Evolutionary conservation across 2,888 invertebrate species (phyloP), one percentile per base, ranked within the genome.

Genomic region (Tipula confusa): DNA sequence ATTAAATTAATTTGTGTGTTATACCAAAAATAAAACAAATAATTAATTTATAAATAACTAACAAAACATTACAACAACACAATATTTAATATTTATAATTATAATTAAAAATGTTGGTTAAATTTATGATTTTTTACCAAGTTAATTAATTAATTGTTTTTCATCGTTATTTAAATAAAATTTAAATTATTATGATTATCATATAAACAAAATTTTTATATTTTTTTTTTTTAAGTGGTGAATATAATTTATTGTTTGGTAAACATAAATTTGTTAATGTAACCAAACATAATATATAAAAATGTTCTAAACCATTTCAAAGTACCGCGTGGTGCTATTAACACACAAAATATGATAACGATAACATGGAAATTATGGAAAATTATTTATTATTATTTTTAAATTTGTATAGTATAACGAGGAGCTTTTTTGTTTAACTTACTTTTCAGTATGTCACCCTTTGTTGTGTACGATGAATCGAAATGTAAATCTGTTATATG

Each of bases 401-500:
- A 33, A 2, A 2, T 3, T 33, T 33, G 2, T 33, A 0, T 33
- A 9, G 33, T n/a, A 36, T 36, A 43, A 6, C 18, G 5, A 24
- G 24, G 11, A 64, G 24, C 24, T 24, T 64, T 33, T 24, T 11
- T 7, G 0, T 43, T 43, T 43, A 29, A 93, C 94, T 93, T 92
- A 95, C 95, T 94, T 91, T 93, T 92, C 88, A 92, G 92, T 86
- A 94, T 92, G 88, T 95, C 95, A 84, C 95, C 95, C 86, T 93
- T 92, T 83, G 93, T 91, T 86, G 95, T 94, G 89, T 96, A 97
- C 86, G 94, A 93, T 5, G 95, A 93, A 88, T 97, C 97, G 90
- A 95, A 95, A 90, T 97, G 97, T 87, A 97, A 93, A 90, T 97
- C 97, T 86, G 97, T 96, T 88, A 97, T 95, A 90, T 97, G 97